A percentile compares a stretch with the other conserved stretches of the same genome.
Evolutionary conservation across 2,113 vertebrate genomes (phyloP).

Genomic region (Girardinichthys multiradiatus): DNA sequence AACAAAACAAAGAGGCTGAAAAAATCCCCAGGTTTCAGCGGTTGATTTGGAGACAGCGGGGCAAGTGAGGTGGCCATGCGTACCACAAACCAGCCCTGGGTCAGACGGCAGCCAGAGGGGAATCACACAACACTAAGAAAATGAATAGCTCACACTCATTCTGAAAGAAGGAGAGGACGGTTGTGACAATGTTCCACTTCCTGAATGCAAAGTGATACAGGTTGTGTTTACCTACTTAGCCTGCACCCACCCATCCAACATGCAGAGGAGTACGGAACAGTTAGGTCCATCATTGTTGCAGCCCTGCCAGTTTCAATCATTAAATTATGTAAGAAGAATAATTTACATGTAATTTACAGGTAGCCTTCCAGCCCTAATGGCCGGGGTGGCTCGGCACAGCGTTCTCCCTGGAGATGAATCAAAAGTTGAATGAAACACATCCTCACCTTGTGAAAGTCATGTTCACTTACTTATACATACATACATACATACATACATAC

Average conservation of each 20-base stretch:
- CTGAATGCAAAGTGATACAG: slow-evolving; percentile 56
- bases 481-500: too few relatives aligned
- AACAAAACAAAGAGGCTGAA: slow-evolving; percentile 64
- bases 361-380: too few relatives aligned
- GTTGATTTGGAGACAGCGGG: slow-evolving; percentile 77
- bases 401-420: too few relatives aligned
- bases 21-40: slow-evolving; percentile 81
- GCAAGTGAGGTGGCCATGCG: slow-evolving; percentile 70
- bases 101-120: slow-evolving; percentile 60
- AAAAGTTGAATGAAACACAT: too few relatives aligned
- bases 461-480: too few relatives aligned
- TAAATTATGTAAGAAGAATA: not conserved
- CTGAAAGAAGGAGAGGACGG: slow-evolving; percentile 80
- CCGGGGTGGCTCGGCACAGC: too few relatives aligned
- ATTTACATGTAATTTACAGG: not conserved
- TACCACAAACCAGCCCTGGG: slow-evolving; percentile 70
- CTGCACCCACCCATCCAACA: not conserved
- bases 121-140: slow-evolving; percentile 72
- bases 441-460: too few relatives aligned
- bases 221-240: slow-evolving; percentile 63
- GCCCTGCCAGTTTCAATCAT: not conserved
- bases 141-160: slow-evolving; percentile 78
- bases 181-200: slow-evolving; percentile 69
- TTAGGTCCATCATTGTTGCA: not conserved
- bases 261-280: not conserved